These are phyloP conservation scores for Gymnothorax reevesii DNA, from an alignment of 2,797 vertebrate genomes.

Conservation along the genomic window DNA sequence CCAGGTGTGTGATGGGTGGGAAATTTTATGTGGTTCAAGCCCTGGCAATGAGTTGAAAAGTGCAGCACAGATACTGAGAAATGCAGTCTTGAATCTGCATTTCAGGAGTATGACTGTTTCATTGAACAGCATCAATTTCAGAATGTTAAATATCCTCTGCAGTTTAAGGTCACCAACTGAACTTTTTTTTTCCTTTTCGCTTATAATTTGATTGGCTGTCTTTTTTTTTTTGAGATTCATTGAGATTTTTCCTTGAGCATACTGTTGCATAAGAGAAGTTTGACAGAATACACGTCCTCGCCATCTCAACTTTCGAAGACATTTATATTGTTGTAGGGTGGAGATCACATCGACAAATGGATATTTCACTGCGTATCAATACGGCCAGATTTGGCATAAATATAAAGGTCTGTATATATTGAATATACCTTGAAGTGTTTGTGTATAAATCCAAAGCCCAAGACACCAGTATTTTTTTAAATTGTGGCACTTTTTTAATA, in stretches of 20 bases:
- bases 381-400: conserved; percentile 26
- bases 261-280: neutral
- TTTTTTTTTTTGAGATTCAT: neutral
- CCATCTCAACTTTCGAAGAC: neutral
- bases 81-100: neutral
- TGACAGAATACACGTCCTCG: neutral
- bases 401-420: neutral
- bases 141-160: neutral
- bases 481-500: too few species aligned
- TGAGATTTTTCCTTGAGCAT: neutral
- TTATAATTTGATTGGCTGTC: neutral
- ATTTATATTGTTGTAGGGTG: conserved; percentile 15
- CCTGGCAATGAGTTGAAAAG: neutral
- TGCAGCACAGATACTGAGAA: neutral
- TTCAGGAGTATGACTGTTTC: neutral
- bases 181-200: neutral
- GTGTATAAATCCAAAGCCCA: too few species aligned
- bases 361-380: conserved; percentile 22
- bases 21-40: neutral
- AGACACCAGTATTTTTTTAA: too few species aligned
- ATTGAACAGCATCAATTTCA: neutral
- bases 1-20: conserved; percentile 5
- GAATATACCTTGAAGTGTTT: neutral
- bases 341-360: conserved; percentile 26
- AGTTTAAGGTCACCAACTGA: neutral